Percentiles rank a stretch among this genome's conserved stretches.
Evolutionary conservation across 2,888 invertebrate genomes (phyloP).

Genomic region (Labia minor): DNA sequence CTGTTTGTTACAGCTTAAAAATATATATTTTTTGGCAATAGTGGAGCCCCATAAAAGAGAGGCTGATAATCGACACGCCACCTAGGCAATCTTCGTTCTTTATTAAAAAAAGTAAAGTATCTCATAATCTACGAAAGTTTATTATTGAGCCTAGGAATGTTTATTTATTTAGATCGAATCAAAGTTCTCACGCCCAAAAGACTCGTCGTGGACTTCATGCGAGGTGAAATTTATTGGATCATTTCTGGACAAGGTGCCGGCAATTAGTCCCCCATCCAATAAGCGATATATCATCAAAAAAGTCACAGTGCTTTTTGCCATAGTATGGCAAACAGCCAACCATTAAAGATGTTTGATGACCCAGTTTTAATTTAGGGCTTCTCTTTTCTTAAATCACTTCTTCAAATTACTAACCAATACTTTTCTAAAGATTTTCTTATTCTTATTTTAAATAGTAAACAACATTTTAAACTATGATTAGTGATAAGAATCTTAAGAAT

Average conservation of each 20-base stretch:
- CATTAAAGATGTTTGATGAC: not conserved
- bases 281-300: slow-evolving; percentile 8
- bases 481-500: no score
- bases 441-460: no score
- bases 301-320: not conserved
- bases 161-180: not conserved
- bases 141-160: not conserved
- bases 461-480: no score
- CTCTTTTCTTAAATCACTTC: no score
- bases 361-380: not conserved
- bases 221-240: not conserved
- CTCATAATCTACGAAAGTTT: no score
- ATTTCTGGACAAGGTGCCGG: slow-evolving; percentile 13
- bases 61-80: not conserved
- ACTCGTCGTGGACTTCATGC: not conserved
- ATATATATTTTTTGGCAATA: not conserved
- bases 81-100: not conserved
- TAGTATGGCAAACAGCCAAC: not conserved
- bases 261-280: not conserved
- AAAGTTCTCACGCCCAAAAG: not conserved
- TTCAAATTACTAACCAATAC: no score
- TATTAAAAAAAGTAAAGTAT: no score
- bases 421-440: no score
- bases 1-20: not conserved
- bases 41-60: not conserved